A percentile compares a stretch with the other conserved stretches of the same genome.
These are phyloP conservation scores for Acipenser oxyrinchus DNA, from an alignment of 2,797 vertebrate genomes.

Conservation along the genomic window DNA sequence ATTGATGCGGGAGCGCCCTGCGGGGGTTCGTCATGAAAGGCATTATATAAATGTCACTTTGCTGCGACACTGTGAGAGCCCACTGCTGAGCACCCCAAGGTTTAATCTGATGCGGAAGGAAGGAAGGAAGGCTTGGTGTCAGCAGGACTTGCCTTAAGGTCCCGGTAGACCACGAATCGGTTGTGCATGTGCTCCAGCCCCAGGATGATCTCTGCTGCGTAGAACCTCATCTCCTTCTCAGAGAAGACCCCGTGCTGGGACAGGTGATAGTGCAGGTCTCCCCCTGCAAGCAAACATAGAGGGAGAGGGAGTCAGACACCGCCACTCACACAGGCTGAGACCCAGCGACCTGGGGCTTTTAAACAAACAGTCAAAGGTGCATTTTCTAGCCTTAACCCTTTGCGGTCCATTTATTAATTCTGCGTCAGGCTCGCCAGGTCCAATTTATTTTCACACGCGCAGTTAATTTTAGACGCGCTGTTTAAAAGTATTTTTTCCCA, in stretches of 20 bases:
- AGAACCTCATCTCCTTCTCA: slow-evolving; percentile 96
- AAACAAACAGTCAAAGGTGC: slow-evolving; percentile 1
- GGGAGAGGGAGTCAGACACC: neutral
- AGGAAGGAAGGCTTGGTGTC: neutral
- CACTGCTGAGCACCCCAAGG: too few relatives aligned
- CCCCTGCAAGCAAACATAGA: slow-evolving; percentile 57
- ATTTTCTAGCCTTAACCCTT: too few relatives aligned
- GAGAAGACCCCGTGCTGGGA: slow-evolving; percentile 95
- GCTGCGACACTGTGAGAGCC: too few relatives aligned
- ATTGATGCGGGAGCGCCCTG: too few relatives aligned
- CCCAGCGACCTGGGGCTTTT: too few relatives aligned
- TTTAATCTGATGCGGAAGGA: neutral
- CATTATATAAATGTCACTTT: too few relatives aligned
- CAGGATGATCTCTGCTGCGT: slow-evolving; percentile 91
- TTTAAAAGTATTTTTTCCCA: too few relatives aligned
- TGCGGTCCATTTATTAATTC: too few relatives aligned
- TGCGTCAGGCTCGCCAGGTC: too few relatives aligned
- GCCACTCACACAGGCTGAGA: neutral
- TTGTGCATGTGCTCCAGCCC: slow-evolving; percentile 97
- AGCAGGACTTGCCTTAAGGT: slow-evolving; percentile 76
- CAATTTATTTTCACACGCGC: too few relatives aligned
- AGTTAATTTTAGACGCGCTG: too few relatives aligned
- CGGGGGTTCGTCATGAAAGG: too few relatives aligned
- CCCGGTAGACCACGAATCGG: slow-evolving; percentile 91
- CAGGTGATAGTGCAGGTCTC: slow-evolving; percentile 95